Conservation (phyloP, 1,140 invertebrate species). For the Triops longicaudatus region DNA sequence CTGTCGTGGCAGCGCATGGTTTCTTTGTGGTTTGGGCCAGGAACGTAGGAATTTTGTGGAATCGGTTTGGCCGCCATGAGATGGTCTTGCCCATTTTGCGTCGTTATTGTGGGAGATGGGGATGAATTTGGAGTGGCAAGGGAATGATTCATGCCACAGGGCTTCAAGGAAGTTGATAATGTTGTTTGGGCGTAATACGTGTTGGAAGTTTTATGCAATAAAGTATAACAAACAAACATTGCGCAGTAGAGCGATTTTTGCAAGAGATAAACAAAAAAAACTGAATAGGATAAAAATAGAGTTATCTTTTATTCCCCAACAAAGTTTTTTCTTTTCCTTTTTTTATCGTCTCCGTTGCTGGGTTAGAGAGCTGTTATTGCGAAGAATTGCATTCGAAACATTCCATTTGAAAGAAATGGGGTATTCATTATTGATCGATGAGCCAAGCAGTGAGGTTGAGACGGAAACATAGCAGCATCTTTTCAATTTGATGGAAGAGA, state of each 20-base stretch:
- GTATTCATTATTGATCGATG: constrained; percentile 12
- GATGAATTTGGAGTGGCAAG: neutral
- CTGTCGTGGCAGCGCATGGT: too few relatives aligned
- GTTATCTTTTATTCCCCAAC: too few relatives aligned
- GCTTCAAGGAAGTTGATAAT: neutral
- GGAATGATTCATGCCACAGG: constrained; percentile 5
- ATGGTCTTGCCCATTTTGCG: neutral
- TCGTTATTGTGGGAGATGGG: neutral
- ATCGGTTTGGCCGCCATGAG: too few relatives aligned
- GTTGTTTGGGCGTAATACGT: neutral
- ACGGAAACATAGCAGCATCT: neutral
- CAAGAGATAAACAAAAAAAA: neutral
- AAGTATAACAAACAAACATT: neutral
- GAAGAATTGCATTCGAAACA: neutral
- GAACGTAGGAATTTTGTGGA: too few relatives aligned
- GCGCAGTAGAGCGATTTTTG: neutral
- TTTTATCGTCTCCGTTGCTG: neutral
- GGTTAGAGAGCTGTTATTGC: neutral
- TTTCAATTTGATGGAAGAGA: constrained; percentile 11
- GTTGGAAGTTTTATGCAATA: neutral
- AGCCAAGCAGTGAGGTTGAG: neutral
- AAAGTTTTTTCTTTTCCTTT: neutral
- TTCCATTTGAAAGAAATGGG: constrained; percentile 12
- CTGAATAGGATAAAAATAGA: neutral
- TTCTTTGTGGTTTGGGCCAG: too few relatives aligned